Evolutionary conservation across 2,113 vertebrate genomes (phyloP).

Genomic region (Peromyscus polionotus): DNA sequence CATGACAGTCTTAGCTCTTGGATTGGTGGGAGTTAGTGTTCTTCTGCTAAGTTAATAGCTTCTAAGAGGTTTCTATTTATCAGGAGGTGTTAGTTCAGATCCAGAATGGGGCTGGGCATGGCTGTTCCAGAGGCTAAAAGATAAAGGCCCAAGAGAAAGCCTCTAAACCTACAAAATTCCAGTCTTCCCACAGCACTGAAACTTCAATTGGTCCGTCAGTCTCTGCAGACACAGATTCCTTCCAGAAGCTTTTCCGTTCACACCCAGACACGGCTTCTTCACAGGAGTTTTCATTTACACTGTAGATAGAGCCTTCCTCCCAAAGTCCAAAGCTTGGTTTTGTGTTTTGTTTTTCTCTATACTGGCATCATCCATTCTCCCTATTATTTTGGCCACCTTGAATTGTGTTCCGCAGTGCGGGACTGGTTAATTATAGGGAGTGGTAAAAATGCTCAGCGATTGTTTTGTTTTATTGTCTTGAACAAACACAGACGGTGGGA

Average conservation of each 20-base stretch:
- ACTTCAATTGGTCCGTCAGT: too few relatives aligned
- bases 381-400: constrained; percentile 1
- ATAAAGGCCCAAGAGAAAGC: too few relatives aligned
- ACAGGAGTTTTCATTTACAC: neutral
- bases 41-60: neutral
- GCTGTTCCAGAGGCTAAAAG: neutral
- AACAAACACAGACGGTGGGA: neutral
- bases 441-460: constrained; percentile 23
- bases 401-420: neutral
- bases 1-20: neutral
- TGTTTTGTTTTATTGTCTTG: constrained; percentile 43
- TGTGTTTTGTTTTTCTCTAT: neutral
- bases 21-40: neutral
- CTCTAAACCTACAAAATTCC: neutral
- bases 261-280: neutral
- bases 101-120: neutral
- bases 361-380: neutral
- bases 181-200: neutral
- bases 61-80: neutral
- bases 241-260: neutral
- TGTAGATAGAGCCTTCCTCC: neutral
- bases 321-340: neutral
- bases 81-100: neutral
- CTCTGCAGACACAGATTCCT: neutral
- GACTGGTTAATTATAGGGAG: constrained; percentile 4